phyloP scores from a whole-genome alignment of 2,888 invertebrate species.

The Limnephilus marmoratus region DNA sequence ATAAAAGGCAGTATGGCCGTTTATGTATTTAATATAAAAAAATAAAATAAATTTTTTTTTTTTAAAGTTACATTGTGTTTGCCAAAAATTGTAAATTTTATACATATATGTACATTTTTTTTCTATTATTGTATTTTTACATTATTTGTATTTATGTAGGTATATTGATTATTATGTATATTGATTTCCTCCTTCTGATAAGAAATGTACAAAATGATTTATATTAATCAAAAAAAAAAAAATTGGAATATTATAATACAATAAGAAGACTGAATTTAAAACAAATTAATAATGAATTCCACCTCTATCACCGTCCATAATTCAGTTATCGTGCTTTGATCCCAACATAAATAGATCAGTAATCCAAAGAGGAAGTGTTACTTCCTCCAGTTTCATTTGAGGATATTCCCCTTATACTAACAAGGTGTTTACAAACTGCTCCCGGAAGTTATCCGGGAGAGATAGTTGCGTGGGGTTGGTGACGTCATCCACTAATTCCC shows the following conservation, averaged over 20 bases:
- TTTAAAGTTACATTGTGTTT: no score
- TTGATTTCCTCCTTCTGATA: no score
- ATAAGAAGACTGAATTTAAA: background rate
- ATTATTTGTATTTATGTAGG: no score
- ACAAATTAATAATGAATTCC: background rate
- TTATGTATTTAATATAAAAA: no score
- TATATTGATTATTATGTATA: no score
- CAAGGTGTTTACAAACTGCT: conserved; percentile 63
- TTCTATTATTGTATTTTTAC: no score
- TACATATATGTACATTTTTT: no score
- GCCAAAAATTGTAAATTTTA: no score
- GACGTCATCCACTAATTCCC: conserved; percentile 64
- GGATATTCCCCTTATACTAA: conserved; percentile 52
- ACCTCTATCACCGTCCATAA: background rate
- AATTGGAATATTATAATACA: background rate
- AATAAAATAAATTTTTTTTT: no score
- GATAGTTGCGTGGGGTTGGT: conserved; percentile 52
- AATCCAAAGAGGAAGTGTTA: conserved; percentile 29
- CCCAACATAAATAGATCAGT: conserved; percentile 18
- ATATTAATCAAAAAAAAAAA: no score
- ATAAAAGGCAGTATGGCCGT: no score
- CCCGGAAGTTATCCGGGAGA: conserved; percentile 50
- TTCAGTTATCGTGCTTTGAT: background rate
- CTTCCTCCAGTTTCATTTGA: conserved; percentile 39
- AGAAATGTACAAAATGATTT: no score